These are phyloP conservation scores for Hippoglossus stenolepis DNA, from an alignment of 2,113 vertebrate species.

Conservation along the genomic window DNA sequence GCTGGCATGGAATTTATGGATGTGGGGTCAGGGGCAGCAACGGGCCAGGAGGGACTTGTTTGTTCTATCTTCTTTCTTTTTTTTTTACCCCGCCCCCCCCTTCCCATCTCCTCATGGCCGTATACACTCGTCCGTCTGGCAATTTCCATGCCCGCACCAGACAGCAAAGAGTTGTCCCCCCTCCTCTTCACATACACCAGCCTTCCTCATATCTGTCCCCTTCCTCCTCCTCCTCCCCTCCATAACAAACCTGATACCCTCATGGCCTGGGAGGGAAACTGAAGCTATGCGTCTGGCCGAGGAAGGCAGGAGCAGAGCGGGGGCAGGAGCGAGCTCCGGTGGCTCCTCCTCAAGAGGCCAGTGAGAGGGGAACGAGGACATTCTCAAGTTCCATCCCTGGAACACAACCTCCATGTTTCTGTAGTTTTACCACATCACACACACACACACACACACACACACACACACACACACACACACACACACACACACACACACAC, in stretches of 20 bases:
- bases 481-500: neutral
- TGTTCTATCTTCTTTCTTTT: constrained; percentile 42
- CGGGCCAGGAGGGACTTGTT: constrained; percentile 62
- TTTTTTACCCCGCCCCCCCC: neutral
- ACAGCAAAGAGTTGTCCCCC: constrained; percentile 33
- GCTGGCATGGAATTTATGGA: constrained; percentile 78
- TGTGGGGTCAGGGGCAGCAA: constrained; percentile 71
- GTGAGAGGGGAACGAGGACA: constrained; percentile 69
- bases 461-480: neutral
- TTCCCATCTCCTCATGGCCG: neutral
- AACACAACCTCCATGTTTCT: constrained; percentile 74
- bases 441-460: neutral
- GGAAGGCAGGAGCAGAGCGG: constrained; percentile 55
- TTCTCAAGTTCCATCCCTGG: constrained; percentile 78
- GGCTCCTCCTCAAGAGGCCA: constrained; percentile 78
- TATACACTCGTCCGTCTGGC: constrained; percentile 21
- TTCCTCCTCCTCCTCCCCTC: constrained; percentile 31
- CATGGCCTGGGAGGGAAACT: constrained; percentile 72
- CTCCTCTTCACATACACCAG: constrained; percentile 48
- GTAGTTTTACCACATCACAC: constrained; percentile 74
- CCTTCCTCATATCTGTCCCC: constrained; percentile 47
- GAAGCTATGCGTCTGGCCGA: constrained; percentile 63
- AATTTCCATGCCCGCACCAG: constrained; percentile 29
- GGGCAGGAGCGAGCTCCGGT: constrained; percentile 65
- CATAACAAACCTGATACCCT: constrained; percentile 82